Evolutionary conservation across 2,113 vertebrate genomes (phyloP).

Genomic region (Elaphurus davidianus): DNA sequence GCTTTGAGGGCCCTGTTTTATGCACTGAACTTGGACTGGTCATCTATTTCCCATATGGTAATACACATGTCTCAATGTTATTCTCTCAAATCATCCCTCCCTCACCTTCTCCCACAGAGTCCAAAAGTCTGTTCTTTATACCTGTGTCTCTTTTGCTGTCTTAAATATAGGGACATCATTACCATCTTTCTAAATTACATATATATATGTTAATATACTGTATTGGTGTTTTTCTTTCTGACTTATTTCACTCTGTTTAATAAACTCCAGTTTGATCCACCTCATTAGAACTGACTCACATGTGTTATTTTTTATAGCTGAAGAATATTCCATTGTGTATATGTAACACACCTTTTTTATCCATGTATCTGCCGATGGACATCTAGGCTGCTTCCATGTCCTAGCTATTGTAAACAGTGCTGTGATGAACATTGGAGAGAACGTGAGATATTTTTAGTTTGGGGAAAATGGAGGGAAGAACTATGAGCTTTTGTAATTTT

Average conservation of each 20-base stretch:
- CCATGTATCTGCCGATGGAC: rapidly evolving
- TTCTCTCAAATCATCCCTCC: not conserved
- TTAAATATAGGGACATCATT: not conserved
- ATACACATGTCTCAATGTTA: not conserved
- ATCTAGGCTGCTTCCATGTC: not conserved
- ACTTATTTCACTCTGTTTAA: not conserved
- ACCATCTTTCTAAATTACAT: not conserved
- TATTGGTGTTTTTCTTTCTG: not conserved
- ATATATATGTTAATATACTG: not conserved
- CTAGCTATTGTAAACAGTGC: not conserved
- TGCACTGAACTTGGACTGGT: not conserved
- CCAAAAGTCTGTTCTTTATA: not conserved
- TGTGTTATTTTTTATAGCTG: not conserved
- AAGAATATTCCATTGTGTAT: not conserved
- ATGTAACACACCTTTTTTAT: not conserved
- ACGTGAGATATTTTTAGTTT: not conserved
- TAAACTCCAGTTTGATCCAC: not conserved
- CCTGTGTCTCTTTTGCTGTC: not conserved
- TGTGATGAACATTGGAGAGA: not conserved
- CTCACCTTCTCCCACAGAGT: not conserved
- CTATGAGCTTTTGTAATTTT: not conserved
- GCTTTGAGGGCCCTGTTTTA: not conserved
- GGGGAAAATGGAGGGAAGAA: not conserved
- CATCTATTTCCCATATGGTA: not conserved
- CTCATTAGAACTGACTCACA: not conserved